A percentile compares a stretch with the other conserved stretches of the same genome.
Evolutionary conservation across 2,113 vertebrate species (phyloP).

Genomic region (Eolophus roseicapilla): DNA sequence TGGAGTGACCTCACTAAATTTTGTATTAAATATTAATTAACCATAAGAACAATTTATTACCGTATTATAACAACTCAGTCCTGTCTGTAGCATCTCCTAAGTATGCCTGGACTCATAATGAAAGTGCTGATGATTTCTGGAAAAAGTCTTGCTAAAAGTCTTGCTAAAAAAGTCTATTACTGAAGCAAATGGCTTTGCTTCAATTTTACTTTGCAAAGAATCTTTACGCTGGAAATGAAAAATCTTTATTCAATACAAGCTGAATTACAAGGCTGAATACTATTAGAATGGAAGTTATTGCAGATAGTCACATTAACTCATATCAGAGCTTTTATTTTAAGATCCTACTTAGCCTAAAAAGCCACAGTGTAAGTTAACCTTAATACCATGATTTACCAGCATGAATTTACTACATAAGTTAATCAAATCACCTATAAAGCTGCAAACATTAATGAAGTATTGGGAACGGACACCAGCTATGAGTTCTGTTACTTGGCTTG

Average conservation of each 20-base stretch:
- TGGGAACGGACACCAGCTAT: neutral
- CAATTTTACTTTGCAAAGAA: neutral
- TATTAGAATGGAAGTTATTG: neutral
- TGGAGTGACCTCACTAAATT: neutral
- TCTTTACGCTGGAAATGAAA: neutral
- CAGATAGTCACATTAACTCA: neutral
- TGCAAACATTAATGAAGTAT: neutral
- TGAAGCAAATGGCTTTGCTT: neutral
- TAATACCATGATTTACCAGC: neutral
- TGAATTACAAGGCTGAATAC: neutral
- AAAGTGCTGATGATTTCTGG: neutral
- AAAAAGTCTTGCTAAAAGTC: neutral
- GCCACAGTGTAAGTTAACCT: neutral
- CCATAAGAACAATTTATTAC: neutral
- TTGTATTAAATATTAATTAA: neutral
- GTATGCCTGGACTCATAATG: neutral
- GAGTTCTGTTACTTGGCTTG: neutral
- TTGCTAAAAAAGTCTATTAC: too few relatives aligned
- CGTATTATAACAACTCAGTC: neutral
- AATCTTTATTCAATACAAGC: neutral
- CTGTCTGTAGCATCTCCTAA: neutral
- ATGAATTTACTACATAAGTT: neutral
- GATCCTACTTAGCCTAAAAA: neutral
- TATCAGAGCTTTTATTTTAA: neutral
- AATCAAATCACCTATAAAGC: neutral